Evolutionary conservation across 2,888 invertebrate genomes (phyloP), one percentile per base, ranked within the genome.

Genomic region (Adineta ricciae): DNA sequence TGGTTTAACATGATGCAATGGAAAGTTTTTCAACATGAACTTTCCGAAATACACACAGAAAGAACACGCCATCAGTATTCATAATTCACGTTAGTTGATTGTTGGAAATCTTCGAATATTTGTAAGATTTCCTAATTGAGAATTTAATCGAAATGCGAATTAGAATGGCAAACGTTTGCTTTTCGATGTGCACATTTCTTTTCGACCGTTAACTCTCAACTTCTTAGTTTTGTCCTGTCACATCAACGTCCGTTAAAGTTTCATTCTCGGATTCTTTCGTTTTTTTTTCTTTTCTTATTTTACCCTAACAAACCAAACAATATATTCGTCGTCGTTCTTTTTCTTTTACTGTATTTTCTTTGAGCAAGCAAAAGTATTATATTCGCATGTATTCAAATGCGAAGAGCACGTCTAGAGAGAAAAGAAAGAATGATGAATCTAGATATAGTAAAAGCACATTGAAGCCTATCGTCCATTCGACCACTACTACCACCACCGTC

Each of bases 321-420:
- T 64, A 36, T 64, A 64, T 64, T 32, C 64, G 64, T 64, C 32
- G 64, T 64, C 64, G 64, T 64, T 64, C 64, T 64, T 27, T 64
- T 64, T 64, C 64, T 64, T 64, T 19, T 64, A 64, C 64, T 64
- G 64, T 64, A 64, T 64, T 64, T 64, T 64, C 64, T 64, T 64
- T 64, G 64, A 64, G 64, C 64, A 64, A 64, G 64, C 64, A 64
- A 32, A 64, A 64, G 64, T 64, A 64, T 64, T 64, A 64, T 64
- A 64, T 64, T 64, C 32, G 64, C 64, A 64, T 64, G 64, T 64
- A 64, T 64, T 64, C 64, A 64, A 64, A 64, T 64, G 64, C 64
- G 64, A 64, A 64, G 64, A 64, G 64, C 64, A 64, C 64, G 64
- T 64, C 64, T 64, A 64, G 64, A 64, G 64, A 64, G 64, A 64